Evolutionary conservation across 92 coral and sea anemone genomes (phyloP).

Genomic region (Porites divaricata): DNA sequence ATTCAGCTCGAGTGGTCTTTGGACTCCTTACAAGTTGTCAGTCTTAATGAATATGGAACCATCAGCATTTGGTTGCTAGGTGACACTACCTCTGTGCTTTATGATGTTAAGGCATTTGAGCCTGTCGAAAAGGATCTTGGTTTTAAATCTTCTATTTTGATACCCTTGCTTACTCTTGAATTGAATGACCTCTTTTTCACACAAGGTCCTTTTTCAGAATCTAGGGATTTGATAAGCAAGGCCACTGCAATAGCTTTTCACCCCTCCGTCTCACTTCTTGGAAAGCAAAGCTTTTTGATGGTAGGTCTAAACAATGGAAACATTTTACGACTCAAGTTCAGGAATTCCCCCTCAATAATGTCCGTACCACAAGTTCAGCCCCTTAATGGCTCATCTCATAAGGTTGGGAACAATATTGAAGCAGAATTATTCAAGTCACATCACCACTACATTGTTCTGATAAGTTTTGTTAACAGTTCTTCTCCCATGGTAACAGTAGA

Average conservation of each 20-base stretch:
- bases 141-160: slow-evolving; percentile 61
- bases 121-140: slow-evolving; percentile 71
- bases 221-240: slow-evolving; percentile 40
- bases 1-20: slow-evolving; percentile 68
- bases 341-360: neutral
- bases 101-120: slow-evolving; percentile 80
- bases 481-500: slow-evolving; percentile 79
- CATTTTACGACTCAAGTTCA: slow-evolving; percentile 64
- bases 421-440: slow-evolving; percentile 87
- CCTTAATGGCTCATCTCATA: slow-evolving; percentile 37
- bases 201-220: slow-evolving; percentile 64
- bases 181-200: slow-evolving; percentile 63
- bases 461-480: slow-evolving; percentile 65
- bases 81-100: slow-evolving; percentile 54
- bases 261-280: slow-evolving; percentile 74
- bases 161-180: slow-evolving; percentile 46
- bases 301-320: slow-evolving; percentile 77
- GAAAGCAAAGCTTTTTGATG: slow-evolving; percentile 70
- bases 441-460: slow-evolving; percentile 56
- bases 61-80: slow-evolving; percentile 75
- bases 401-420: slow-evolving; percentile 62
- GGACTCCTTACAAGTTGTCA: slow-evolving; percentile 65
- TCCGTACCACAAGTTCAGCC: slow-evolving; percentile 40
- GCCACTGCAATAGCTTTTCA: slow-evolving; percentile 67
- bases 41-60: slow-evolving; percentile 65